These are phyloP conservation scores for Neria commutata DNA, from an alignment of 2,888 invertebrate species.

Conservation along the genomic window DNA sequence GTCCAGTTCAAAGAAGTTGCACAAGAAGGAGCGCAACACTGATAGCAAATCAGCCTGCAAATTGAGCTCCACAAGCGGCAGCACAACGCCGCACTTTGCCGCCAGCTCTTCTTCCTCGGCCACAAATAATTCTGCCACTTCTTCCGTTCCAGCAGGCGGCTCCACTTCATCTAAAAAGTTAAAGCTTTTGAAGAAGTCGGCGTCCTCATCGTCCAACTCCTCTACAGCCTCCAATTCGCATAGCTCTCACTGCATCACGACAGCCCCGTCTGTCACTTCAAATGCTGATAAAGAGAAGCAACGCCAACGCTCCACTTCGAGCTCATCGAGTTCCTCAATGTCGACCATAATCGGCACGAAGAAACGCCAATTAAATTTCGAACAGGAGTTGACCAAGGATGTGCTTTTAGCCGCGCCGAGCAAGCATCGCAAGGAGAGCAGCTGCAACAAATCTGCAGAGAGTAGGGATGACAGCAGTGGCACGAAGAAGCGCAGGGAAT, in stretches of 20 bases:
- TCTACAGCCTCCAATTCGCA: conserved; percentile 2
- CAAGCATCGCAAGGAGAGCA: conserved; percentile 44
- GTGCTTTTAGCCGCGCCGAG: conserved; percentile 39
- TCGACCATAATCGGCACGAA: conserved; percentile 34
- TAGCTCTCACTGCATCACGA: not conserved
- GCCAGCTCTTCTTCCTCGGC: too few relatives aligned
- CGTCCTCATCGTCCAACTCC: conserved; percentile 21
- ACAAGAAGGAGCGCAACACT: not conserved
- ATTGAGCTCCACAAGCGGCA: not conserved
- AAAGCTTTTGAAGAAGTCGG: conserved; percentile 28
- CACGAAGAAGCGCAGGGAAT: conserved; percentile 44
- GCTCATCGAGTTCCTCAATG: conserved; percentile 25
- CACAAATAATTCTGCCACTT: too few relatives aligned
- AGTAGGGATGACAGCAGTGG: not conserved
- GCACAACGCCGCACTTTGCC: too few relatives aligned
- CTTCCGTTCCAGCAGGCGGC: too few relatives aligned
- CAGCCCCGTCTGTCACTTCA: conserved; percentile 2
- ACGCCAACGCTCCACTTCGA: conserved; percentile 47
- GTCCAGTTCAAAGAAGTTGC: conserved; percentile 6
- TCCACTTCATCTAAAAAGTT: not conserved
- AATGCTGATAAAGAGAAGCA: conserved; percentile 56
- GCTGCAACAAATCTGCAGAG: conserved; percentile 23
- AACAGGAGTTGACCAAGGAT: conserved; percentile 50
- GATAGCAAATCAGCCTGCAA: conserved; percentile 3
- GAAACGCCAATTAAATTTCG: conserved; percentile 63